These are phyloP conservation scores for Copidosoma floridanum DNA, from an alignment of 1,140 invertebrate genomes.

Conservation along the genomic window DNA sequence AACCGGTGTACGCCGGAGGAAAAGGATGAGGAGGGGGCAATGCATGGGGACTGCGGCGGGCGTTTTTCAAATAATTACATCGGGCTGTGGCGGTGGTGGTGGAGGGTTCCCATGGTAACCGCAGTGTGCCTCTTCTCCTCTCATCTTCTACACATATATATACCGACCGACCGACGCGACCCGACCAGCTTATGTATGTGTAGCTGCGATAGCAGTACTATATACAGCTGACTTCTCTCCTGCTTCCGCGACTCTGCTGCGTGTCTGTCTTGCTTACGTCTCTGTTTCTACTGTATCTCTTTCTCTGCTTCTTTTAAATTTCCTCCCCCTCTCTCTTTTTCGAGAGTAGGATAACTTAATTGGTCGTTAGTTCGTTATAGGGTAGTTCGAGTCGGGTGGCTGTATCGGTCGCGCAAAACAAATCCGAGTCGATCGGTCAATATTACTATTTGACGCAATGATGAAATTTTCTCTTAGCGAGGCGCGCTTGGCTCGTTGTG, in stretches of 20 bases:
- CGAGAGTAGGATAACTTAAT: conserved; percentile 5
- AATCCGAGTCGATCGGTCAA: too few relatives aligned
- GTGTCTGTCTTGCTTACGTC: conserved; percentile 16
- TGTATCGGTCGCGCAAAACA: too few relatives aligned
- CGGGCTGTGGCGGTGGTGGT: conserved; percentile 50
- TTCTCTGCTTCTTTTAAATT: background rate
- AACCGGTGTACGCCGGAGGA: too few relatives aligned
- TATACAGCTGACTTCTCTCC: too few relatives aligned
- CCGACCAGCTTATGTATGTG: conserved; percentile 45
- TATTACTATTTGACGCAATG: too few relatives aligned
- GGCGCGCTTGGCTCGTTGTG: too few relatives aligned
- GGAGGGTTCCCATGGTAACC: conserved; percentile 53
- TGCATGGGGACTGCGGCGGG: conserved; percentile 39
- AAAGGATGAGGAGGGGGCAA: conserved; percentile 9
- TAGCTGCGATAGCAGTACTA: too few relatives aligned
- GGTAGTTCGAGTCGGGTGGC: too few relatives aligned
- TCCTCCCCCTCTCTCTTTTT: background rate
- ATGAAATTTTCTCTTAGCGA: too few relatives aligned
- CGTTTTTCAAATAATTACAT: conserved; percentile 59
- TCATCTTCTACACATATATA: conserved; percentile 16
- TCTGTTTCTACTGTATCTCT: conserved; percentile 28
- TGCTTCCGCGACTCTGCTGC: too few relatives aligned
- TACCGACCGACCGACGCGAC: conserved; percentile 39
- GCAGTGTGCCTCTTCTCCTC: conserved; percentile 36
- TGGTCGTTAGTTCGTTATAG: background rate